These are phyloP conservation scores for Papilio helenus DNA, from an alignment of 1,140 invertebrate genomes.

Conservation along the genomic window DNA sequence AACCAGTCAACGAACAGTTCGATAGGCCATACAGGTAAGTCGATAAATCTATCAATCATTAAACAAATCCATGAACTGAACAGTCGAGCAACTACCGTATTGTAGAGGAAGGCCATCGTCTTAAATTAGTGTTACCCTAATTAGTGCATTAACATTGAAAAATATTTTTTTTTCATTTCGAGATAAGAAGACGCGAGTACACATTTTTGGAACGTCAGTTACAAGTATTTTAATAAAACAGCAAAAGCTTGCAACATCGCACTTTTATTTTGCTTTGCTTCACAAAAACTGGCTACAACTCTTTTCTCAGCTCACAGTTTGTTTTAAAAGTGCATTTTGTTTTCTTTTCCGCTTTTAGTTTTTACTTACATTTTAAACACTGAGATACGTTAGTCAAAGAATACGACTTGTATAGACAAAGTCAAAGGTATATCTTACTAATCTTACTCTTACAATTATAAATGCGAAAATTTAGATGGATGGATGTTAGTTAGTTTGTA, in stretches of 20 bases:
- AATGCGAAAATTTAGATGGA: too few relatives aligned
- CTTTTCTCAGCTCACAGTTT: conserved; percentile 5
- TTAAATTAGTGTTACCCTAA: too few relatives aligned
- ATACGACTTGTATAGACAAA: not conserved
- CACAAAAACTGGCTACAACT: conserved; percentile 15
- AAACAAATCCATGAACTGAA: not conserved
- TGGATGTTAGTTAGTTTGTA: too few relatives aligned
- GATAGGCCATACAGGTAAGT: not conserved
- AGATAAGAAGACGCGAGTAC: not conserved
- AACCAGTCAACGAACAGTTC: not conserved
- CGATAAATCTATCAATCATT: not conserved
- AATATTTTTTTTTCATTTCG: not conserved
- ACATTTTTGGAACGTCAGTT: not conserved
- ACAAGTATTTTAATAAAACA: conserved; percentile 15
- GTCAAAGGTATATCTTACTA: too few relatives aligned
- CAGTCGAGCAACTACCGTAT: not conserved
- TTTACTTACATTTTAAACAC: conserved; percentile 7
- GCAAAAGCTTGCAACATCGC: not conserved
- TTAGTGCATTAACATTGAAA: too few relatives aligned
- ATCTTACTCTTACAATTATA: too few relatives aligned
- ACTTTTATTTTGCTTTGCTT: not conserved
- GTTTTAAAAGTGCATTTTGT: conserved; percentile 24
- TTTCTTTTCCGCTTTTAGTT: conserved; percentile 22
- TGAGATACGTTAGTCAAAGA: conserved; percentile 13
- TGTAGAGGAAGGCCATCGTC: not conserved